Evolutionary conservation across 1,140 invertebrate species (phyloP), one percentile per base, ranked within the genome.

Genomic region (Drosophila watanabei): DNA sequence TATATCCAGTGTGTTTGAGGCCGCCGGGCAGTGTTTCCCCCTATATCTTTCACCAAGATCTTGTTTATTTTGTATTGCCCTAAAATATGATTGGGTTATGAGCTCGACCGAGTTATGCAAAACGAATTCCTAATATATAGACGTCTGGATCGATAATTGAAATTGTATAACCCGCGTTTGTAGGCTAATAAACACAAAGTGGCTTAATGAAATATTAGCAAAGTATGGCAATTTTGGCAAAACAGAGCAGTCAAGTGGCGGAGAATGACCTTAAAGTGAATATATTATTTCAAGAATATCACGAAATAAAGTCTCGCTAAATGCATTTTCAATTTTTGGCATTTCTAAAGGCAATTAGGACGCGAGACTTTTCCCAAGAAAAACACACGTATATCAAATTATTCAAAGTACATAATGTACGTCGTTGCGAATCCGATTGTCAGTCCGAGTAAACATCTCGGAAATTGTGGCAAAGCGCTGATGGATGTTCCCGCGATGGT

Each of bases 251-350:
- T 59, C 46, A 49, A 72, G 70, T 41, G 64, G 35, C 24, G 45
- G 28, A 18, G 30, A 60, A 20, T 24, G 39, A 33, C 49, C 30
- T 43, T 33, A 45, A 24, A 48, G 41, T 20, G 33, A 49, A 49
- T 39, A 41, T 72, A 30, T 58, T 71, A 39, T 51, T 51, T 51
- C 33, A 43, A 35, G 37, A 73, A 73, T 45, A 73, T 41, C 63
- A 64, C 28, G 60, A 70, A 54, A 49, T 16, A 77, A 65, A 69
- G 43, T 41, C 28, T 65, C 37, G 11, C 41, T 39, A 72, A 77
- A 83, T 87, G 76, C 81, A 73, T 58, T 80, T 86, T 65, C 51
- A 71, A 82, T 83, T 64, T 52, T 35, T n/a, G 30, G 48, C 64
- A 71, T 60, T 68, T 69, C 73, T 64, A 32, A 58, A 71, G 68